phyloP scores from a whole-genome alignment of 2,797 vertebrate genomes.

The Eupleurogrammus muticus region DNA sequence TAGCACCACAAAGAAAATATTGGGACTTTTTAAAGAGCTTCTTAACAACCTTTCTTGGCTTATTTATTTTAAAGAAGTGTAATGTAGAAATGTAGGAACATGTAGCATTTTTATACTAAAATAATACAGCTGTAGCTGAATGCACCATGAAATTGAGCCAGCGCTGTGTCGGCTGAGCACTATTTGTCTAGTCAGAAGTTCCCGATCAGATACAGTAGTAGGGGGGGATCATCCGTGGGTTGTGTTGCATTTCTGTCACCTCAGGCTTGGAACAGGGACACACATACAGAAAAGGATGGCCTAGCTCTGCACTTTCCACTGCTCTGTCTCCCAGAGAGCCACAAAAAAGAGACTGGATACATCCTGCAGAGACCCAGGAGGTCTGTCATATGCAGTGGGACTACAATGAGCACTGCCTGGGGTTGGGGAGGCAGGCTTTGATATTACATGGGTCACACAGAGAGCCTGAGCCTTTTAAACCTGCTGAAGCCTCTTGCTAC shows the following conservation, averaged over 20 bases:
- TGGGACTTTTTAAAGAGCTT: no score
- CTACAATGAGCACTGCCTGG: conserved; percentile 82
- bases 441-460: conserved; percentile 85
- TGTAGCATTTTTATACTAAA: neutral
- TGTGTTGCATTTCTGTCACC: conserved; percentile 48
- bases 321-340: conserved; percentile 58
- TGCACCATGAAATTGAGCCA: neutral
- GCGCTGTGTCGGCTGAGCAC: conserved; percentile 32
- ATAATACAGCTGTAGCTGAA: neutral
- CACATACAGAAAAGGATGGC: conserved; percentile 54
- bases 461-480: conserved; percentile 79
- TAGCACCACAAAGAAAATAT: no score
- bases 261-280: conserved; percentile 55
- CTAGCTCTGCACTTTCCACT: conserved; percentile 70
- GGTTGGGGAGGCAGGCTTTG: conserved; percentile 81
- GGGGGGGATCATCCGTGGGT: conserved; percentile 46
- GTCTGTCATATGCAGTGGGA: conserved; percentile 81
- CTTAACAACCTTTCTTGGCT: neutral
- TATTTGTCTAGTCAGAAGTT: conserved; percentile 64
- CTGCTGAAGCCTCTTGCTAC: conserved; percentile 65
- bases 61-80: neutral
- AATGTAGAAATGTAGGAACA: no score
- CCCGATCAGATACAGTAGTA: conserved; percentile 66
- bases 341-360: conserved; percentile 80
- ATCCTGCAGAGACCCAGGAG: conserved; percentile 85